Conservation (phyloP, 2,113 vertebrate genomes). For the Cromileptes altivelis region DNA sequence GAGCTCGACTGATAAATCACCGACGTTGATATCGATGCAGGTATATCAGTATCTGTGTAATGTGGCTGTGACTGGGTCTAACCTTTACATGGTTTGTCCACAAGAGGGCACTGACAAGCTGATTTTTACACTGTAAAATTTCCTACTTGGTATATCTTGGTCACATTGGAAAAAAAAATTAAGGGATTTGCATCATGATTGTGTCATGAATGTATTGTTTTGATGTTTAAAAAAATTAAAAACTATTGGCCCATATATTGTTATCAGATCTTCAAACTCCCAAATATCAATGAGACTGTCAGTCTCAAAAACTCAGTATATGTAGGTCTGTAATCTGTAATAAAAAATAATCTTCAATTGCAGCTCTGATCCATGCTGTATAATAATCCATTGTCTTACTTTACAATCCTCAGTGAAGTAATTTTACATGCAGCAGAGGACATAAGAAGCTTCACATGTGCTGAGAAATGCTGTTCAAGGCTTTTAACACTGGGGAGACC, state of each 20-base stretch:
- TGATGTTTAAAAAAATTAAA: background rate
- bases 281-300: too few species aligned
- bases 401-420: slow-evolving; percentile 10
- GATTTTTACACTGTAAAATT: background rate
- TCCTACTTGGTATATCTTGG: background rate
- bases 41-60: background rate
- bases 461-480: slow-evolving; percentile 27
- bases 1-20: too few species aligned
- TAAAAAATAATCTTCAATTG: background rate
- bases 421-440: slow-evolving; percentile 40
- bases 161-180: background rate
- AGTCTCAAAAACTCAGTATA: background rate
- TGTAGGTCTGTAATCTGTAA: background rate
- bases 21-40: too few species aligned
- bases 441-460: slow-evolving; percentile 33
- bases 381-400: background rate
- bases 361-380: background rate
- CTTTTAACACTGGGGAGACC: slow-evolving; percentile 24
- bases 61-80: background rate
- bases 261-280: too few species aligned
- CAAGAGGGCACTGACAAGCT: slow-evolving; percentile 3
- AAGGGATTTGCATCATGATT: too few species aligned
- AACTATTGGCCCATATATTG: background rate
- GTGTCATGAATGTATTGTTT: too few species aligned
- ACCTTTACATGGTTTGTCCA: background rate